These are phyloP conservation scores for Discoglossus pictus DNA, from an alignment of 2,797 vertebrate genomes.

Conservation along the genomic window DNA sequence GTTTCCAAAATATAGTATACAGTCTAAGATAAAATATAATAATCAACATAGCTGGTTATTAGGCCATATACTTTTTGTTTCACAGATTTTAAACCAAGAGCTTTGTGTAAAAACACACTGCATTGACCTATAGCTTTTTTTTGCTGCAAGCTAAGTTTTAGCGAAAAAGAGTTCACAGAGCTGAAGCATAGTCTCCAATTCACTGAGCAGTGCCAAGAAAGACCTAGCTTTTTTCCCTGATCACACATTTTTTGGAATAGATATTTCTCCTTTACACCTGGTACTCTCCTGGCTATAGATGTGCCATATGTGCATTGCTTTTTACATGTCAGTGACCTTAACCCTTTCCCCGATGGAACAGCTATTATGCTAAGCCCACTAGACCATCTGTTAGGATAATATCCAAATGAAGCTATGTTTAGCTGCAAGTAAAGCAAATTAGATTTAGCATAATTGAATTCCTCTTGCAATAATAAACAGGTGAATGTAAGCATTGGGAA, in stretches of 20 bases:
- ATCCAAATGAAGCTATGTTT: slow-evolving; percentile 18
- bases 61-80: no score
- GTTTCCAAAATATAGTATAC: no score
- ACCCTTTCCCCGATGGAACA: slow-evolving; percentile 21
- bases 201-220: background rate
- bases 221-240: slow-evolving; percentile 5
- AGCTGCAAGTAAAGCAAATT: slow-evolving; percentile 27
- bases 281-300: slow-evolving; percentile 8
- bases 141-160: no score
- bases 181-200: slow-evolving; percentile 2
- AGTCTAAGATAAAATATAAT: no score
- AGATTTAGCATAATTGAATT: slow-evolving; percentile 16
- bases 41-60: no score
- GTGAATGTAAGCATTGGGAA: background rate
- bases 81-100: no score
- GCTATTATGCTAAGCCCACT: slow-evolving; percentile 5
- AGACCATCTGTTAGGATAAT: slow-evolving; percentile 30
- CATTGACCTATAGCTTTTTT: no score
- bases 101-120: no score
- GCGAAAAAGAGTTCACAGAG: no score
- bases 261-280: slow-evolving; percentile 24
- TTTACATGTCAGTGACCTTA: slow-evolving; percentile 32
- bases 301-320: slow-evolving; percentile 23
- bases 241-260: slow-evolving; percentile 11
- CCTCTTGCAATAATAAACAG: slow-evolving; percentile 17